Conservation (phyloP, 2,888 invertebrate species). For the Tetranychus piercei region DNA sequence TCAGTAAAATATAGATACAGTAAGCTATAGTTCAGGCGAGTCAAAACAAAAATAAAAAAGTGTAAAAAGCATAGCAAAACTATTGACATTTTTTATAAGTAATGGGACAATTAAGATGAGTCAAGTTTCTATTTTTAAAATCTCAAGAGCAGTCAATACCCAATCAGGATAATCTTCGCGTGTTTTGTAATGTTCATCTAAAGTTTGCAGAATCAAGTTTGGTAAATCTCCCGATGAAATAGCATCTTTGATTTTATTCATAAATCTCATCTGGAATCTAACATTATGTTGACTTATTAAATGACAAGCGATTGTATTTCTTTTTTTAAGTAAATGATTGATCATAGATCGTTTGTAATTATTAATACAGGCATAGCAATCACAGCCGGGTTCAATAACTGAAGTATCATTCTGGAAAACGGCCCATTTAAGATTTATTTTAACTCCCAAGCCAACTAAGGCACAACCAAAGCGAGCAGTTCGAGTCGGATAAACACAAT, state of each 20-base stretch:
- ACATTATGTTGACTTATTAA: constrained; percentile 66
- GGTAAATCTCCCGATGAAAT: constrained; percentile 60
- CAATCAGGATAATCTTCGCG: constrained; percentile 54
- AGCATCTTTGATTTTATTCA: constrained; percentile 63
- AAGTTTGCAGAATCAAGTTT: constrained; percentile 46
- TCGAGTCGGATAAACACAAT: constrained; percentile 88
- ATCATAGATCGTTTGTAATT: constrained; percentile 74
- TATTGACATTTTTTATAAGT: too few species aligned
- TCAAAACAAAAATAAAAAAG: too few species aligned
- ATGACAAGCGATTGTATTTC: constrained; percentile 63
- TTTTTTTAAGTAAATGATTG: constrained; percentile 57
- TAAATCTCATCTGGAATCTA: constrained; percentile 56
- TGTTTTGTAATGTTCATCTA: constrained; percentile 13
- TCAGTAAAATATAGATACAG: too few species aligned
- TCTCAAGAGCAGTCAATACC: constrained; percentile 56
- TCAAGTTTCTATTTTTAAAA: constrained; percentile 43
- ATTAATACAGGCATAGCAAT: constrained; percentile 62
- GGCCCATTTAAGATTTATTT: constrained; percentile 61
- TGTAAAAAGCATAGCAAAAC: too few species aligned
- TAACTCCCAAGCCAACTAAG: constrained; percentile 53
- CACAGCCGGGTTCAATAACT: constrained; percentile 68
- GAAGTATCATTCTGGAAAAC: constrained; percentile 55
- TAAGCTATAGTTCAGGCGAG: too few species aligned
- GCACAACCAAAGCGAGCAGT: constrained; percentile 93
- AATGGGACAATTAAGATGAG: too few species aligned